Base-by-base conservation (phyloP, 2,888 invertebrate species). In the Hyposoter didymator region DNA sequence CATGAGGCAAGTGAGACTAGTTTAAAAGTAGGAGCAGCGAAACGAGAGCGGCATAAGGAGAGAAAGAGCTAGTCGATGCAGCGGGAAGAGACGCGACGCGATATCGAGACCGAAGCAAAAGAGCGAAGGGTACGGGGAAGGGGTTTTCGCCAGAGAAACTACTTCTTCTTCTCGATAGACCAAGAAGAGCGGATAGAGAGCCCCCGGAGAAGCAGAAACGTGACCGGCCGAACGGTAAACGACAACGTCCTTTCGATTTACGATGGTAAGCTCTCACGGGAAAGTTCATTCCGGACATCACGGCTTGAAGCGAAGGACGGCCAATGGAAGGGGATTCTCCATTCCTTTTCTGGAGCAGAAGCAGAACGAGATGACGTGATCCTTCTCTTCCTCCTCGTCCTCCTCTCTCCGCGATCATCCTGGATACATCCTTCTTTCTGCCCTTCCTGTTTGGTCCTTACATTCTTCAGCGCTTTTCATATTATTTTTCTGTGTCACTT, bases 221-320 rank as follows among this genome's bases (percentile, higher is more conserved):
- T 87, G 88, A 88, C 88, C 86, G 84, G 85, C 85, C 86, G 87
- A 87, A 87, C 87, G 86, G 86, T 87, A 88, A 88, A 88, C 83
- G 88, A 88, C 88, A 87, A 87, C 87, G 88, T 87, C 85, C 87
- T 88, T 88, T 84, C 88, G 87, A 88, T 88, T 88, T 88, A 88
- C 88, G 88, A 88, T 88, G 85, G 86, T 86, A 84, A 86, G 86
- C 86, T 86, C 86, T 86, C 86, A 86, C 86, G 86, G 83, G 86
- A 86, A 86, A 86, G 84, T 86, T 86, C 81, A 86, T 86, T 84
- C 84, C 86, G 78, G 83, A 78, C 81, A 86, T 81, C 74, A 75
- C 62, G 74, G 75, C n/a, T 81, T 47, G 47, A 67, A 76, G 78
- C 74, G 70, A 45, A 19, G 49, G 52, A 64, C 55, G 47, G 17